Evolutionary conservation across 2,888 invertebrate genomes (phyloP), one percentile per base, ranked within the genome.

Genomic region (Ectemnius continuus): DNA sequence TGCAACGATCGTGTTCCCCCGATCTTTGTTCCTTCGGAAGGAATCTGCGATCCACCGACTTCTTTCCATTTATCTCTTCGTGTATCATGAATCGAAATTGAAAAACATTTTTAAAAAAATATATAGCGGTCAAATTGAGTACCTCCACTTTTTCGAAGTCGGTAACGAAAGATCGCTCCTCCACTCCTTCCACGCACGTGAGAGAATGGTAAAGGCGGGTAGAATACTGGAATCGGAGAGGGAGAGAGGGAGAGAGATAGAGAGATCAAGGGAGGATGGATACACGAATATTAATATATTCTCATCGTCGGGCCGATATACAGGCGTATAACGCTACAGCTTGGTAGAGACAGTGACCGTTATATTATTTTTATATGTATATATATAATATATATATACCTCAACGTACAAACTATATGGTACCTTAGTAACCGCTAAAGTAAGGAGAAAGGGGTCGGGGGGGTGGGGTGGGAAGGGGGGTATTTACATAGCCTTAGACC

Each of bases 371-470:
- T 63, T 79, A 70, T 48, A 71, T 67, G 28, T 74, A 69, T 71
- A 76, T 70, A 61, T n/a, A 65, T 72, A 52, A 70, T 67, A 66
- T 76, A 66, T 36, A 36, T 79, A 72, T 70, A 78, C 20, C 61
- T 79, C 66, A 75, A 81, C 83, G 78, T 83, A 83, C 76, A 83
- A 83, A 83, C 80, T 83, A 82, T 80, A 80, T 79, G 64, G 73
- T 79, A 79, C 63, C 67, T 80, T 78, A 76, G 67, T 78, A 79
- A 81, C 61, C 61, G 78, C 78, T 83, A 83, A 83, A 76, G 78
- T 76, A 46, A 61, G 59, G 45, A 28, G 61, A 36, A 23, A 62
- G 67, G 66, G 69, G 23, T 2, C 3, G 23, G 23, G 20, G 2
- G 20, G 20, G 2, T 1, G 62, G 60, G 52, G 57, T 46, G 52